Base-by-base conservation (phyloP, 2,797 vertebrate genomes). In the Zenarchopterus dispar region DNA sequence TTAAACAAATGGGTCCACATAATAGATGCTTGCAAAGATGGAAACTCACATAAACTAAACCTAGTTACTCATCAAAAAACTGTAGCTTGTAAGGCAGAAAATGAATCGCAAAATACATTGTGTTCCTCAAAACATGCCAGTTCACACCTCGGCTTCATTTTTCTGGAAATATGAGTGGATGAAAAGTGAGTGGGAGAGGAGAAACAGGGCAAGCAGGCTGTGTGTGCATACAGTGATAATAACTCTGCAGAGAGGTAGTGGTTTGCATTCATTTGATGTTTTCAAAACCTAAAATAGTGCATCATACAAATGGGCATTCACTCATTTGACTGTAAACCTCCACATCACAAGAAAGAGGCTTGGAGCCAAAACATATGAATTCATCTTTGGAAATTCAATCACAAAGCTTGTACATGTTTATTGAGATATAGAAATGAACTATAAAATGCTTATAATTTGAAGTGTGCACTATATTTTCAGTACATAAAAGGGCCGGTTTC, bases 171-270 rank as follows among this genome's bases (percentile, higher is more conserved):
- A 55, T 60, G 63, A 83, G 73, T 73, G 66, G 70, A 68, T 80
- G 50, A 75, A 86, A 88, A 80, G 24, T 77, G 71, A 77, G 80
- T 76, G 71, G 70, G 57, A 78, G 80, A 77, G 78, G 67, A 80
- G 68, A 88, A 81, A 62, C 74, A 77, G 75, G 74, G 24, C 45
- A 45, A 48, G 45, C 71, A 85, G 54, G 75, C 73, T 81, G 73
- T 73, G 51, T 62, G 17, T 77, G 56, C 23, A 78, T 24, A 46
- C 10, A 55, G 55, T 65, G 51, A 76, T 65, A 61, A 81, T 80
- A 70, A 73, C 73, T 81, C 68, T 79, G 57, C 69, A 62, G 19
- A 78, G 56, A 73, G 67, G 65, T 66, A 81, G 56, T 56, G 58
- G 60, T 19, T 55, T 67, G 52, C 59, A 63, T 70, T n/a, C 49